Evolutionary conservation across 2,797 vertebrate species (phyloP), one percentile per base, ranked within the genome.

Genomic region (Yasuhikotakia modesta): DNA sequence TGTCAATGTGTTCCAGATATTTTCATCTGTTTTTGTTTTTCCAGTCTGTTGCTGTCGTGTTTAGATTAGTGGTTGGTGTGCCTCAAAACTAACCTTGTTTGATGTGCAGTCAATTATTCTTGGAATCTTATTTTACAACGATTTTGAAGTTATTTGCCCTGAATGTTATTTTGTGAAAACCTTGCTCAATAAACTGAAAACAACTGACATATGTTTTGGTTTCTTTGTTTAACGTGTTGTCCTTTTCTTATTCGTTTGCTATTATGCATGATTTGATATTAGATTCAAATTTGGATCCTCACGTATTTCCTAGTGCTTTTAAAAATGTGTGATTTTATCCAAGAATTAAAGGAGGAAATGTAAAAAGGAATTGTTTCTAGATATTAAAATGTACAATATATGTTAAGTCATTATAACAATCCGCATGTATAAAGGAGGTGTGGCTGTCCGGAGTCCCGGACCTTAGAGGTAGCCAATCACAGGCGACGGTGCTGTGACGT

Each of bases 361-460:
- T 12, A 14, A 10, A 14, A 4, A 22, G 8, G 13, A 13, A n/a
- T 39, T 53, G 2, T 17, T 19, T 5, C 4, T 52, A 43, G 7
- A 22, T 10, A 1, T 43, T 30, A 45, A 48, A 46, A 35, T 2
- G 7, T n/a, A 6, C 12, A 55, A 57, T n/a, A 32, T n/a, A 13
- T 39, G 17, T 67, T 10, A 10, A 39, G 43, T 58, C 16, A 35
- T 66, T 55, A 82, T 78, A 70, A 17, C 53, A 73, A 80, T 67
- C 68, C 81, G 68, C 81, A 67, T 81, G 70, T 67, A 58, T 32
- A 11, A 12, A 19, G 61, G 78, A 71, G 81, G 81, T 73, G 81
- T 80, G 81, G 45, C 53, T 65, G 22, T n/a, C 24, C 2, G 8
- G 14, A 65, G 19, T 76, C 67, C 72, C 68, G 83, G 75, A 43